Evolutionary conservation across 2,888 invertebrate species (phyloP), one percentile per base, ranked within the genome.

Genomic region (Acleris cristana): DNA sequence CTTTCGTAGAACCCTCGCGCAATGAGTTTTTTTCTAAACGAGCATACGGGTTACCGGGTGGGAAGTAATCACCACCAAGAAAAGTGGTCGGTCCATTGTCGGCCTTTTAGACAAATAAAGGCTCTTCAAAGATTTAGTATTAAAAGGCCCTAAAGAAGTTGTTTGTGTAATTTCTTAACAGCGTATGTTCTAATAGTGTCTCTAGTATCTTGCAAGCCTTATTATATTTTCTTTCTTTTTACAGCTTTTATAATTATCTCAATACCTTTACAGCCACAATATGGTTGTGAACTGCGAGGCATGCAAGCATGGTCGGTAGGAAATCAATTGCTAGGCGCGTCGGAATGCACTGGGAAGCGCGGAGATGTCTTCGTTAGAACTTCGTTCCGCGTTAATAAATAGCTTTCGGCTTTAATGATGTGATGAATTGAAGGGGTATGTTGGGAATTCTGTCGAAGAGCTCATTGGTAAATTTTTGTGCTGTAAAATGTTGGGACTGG

Each of bases 281-380:
- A 58, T 48, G 26, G 48, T n/a, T 21, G 48, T 26, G 30, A 26
- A 21, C 48, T 30, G 44, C 16, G 14, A 57, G 12, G 58, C 48
- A 49, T 58, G 18, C 56, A 10, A 23, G 56, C 44, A 23, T n/a
- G n/a, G 54, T 51, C 60, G 60, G 59, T 16, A 56, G 62, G 56
- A 64, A 69, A 64, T 64, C 64, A 69, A 69, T 69, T 65, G 69
- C 60, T 18, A 34, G 59, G 56, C 60, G 54, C 65, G 21, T 49
- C 26, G 65, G 61, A 57, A 65, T 69, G 65, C 60, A 18, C 51
- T 52, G 65, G 64, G 54, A 53, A 66, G 44, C 52, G 44, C 44
- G 45, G 18, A 64, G 56, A 64, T 30, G 64, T 64, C 64, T 64
- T 64, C 64, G 64, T 64, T 64, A 64, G 64, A 57, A 64, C 51